These are phyloP conservation scores for Pelosia muscerda DNA, from an alignment of 2,888 invertebrate species.

Conservation along the genomic window DNA sequence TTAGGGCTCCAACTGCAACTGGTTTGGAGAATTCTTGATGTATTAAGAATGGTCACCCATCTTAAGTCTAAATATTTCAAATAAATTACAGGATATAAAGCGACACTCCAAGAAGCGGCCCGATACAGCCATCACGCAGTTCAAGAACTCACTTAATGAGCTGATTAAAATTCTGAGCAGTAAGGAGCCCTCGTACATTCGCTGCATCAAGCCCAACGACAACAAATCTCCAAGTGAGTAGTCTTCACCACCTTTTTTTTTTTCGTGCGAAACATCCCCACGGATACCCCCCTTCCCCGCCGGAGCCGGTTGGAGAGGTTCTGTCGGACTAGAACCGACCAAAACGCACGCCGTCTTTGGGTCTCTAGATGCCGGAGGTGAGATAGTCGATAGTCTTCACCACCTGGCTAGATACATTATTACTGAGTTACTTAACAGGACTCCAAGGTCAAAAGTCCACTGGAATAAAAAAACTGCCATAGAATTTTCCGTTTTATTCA, in stretches of 20 bases:
- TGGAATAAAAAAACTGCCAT: no score
- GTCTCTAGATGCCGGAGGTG: no score
- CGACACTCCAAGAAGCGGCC: conserved; percentile 93
- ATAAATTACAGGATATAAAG: conserved; percentile 79
- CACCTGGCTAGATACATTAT: no score
- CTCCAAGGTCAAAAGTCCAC: no score
- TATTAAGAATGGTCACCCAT: neutral
- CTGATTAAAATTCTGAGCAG: conserved; percentile 96
- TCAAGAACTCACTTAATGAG: conserved; percentile 94
- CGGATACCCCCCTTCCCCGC: no score
- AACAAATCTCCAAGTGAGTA: conserved; percentile 89
- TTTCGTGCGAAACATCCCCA: no score
- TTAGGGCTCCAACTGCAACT: neutral
- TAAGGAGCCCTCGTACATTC: conserved; percentile 97
- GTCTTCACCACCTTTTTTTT: neutral
- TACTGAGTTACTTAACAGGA: no score
- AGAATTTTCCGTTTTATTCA: no score
- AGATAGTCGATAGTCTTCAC: no score
- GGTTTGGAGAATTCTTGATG: neutral
- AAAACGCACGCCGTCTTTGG: no score
- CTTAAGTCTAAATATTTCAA: neutral
- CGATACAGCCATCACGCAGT: conserved; percentile 96
- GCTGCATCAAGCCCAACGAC: conserved; percentile 98
- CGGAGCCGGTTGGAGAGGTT: no score
- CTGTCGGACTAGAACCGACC: no score